Base-by-base conservation (phyloP, 2,113 vertebrate genomes). In the Nanorana parkeri region DNA sequence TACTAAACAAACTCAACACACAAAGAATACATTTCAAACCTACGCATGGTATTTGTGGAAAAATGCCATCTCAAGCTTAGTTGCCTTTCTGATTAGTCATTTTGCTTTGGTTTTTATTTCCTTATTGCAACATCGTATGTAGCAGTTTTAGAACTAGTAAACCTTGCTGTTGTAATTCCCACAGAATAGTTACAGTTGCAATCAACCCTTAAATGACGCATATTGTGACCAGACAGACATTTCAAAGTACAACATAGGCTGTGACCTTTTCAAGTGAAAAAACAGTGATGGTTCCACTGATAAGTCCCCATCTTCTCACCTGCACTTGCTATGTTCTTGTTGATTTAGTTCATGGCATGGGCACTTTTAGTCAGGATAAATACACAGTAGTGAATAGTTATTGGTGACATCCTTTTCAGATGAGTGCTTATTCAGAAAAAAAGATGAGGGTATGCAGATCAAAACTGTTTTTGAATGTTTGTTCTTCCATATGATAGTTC, bases 1-100 rank as follows among this genome's bases (percentile, higher is more conserved):
- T 23, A 6, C 17, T 54, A 72, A 17, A 36, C 78, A 69, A 26
- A 47, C 15, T 10, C 21, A 28, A 79, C 77, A 68, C 55, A 58
- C 47, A 61, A 75, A 61, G 55, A 54, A 79, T 79, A 3, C 66
- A 41, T 68, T 58, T 68, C 21, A 79, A 17, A 24, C 21, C 60
- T 56, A 29, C 21, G 23, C 36, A 24, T 72, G 60, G 68, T 52
- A 54, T 51, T 61, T 68, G 54, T 68, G n/a, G 41, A 63, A 29
- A 21, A 17, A 58, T 60, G 54, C 17, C 2, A 3, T 36, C 13
- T 19, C 11, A 56, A 26, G 17, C 1, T 17, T 56, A 15, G 24
- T 19, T 58, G 26, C 24, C 56, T 15, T 32, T 56, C 13, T 17
- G 2, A 20, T 72, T 51, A 5, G 15, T 24, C 4, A 54, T 71